These are phyloP conservation scores for Amia ocellicauda DNA, from an alignment of 2,113 vertebrate genomes.

Conservation along the genomic window DNA sequence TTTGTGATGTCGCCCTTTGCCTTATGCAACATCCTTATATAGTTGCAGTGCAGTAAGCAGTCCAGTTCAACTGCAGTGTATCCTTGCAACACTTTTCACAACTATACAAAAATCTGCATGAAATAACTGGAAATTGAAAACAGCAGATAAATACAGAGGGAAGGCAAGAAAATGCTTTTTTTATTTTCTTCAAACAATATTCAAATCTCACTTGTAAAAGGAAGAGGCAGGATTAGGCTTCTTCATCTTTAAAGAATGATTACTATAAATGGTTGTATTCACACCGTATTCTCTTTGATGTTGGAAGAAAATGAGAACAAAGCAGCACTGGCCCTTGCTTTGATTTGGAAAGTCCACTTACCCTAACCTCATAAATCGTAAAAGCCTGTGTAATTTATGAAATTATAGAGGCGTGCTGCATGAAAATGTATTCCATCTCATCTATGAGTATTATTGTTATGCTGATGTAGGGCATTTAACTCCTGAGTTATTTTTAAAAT, in stretches of 20 bases:
- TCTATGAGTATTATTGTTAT: slow-evolving; percentile 15
- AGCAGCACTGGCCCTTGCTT: slow-evolving; percentile 35
- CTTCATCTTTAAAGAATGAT: slow-evolving; percentile 45
- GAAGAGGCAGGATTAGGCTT: slow-evolving; percentile 37
- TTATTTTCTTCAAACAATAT: no score
- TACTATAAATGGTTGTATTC: slow-evolving; percentile 44
- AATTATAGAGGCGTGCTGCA: slow-evolving; percentile 40
- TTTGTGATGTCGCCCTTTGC: no score
- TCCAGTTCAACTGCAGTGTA: no score
- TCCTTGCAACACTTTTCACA: no score
- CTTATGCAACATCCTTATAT: no score
- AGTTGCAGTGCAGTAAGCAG: no score
- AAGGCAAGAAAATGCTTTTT: no score
- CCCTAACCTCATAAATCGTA: slow-evolving; percentile 53
- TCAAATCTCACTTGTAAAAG: slow-evolving; percentile 46
- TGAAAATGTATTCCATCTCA: slow-evolving; percentile 37
- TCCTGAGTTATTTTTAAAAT: slow-evolving; percentile 26
- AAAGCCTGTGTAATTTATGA: slow-evolving; percentile 34
- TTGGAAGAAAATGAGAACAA: slow-evolving; percentile 40
- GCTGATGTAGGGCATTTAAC: slow-evolving; percentile 29
- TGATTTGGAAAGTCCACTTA: slow-evolving; percentile 50
- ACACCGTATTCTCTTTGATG: slow-evolving; percentile 53
- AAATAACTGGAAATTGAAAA: no score
- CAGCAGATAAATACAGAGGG: no score
- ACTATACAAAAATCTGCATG: no score